Percentiles rank a stretch among this genome's conserved stretches.
These are phyloP conservation scores for Onthophagus sagittarius DNA, from an alignment of 2,888 invertebrate genomes.

Conservation along the genomic window DNA sequence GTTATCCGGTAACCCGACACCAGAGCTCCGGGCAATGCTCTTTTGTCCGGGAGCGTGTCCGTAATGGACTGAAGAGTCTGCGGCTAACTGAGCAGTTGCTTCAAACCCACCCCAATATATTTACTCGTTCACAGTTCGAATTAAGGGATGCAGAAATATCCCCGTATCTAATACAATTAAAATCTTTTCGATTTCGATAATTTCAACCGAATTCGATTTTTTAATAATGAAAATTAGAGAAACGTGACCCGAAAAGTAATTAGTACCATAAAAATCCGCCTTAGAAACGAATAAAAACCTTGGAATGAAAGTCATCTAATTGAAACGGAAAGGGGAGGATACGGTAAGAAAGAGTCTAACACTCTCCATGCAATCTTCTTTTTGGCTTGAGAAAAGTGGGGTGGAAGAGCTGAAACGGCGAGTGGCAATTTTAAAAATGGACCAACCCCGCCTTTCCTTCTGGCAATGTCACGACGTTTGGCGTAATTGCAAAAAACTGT, in stretches of 20 bases:
- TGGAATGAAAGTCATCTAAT: constrained; percentile 46
- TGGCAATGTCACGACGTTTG: constrained; percentile 29
- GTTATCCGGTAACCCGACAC: constrained; percentile 45
- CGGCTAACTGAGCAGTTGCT: constrained; percentile 2
- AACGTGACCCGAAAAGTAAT: constrained; percentile 50
- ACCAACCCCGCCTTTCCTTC: constrained; percentile 25
- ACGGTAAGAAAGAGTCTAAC: constrained; percentile 40
- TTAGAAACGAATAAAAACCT: constrained; percentile 41
- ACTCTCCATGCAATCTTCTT: constrained; percentile 30
- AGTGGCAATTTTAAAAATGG: constrained; percentile 49
- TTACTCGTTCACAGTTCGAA: background rate
- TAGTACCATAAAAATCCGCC: constrained; percentile 51
- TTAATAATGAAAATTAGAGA: background rate
- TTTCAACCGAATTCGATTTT: background rate
- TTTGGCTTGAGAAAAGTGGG: constrained; percentile 32
- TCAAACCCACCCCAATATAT: background rate
- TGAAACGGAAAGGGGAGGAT: constrained; percentile 36
- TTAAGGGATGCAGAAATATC: background rate
- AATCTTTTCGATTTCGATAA: background rate
- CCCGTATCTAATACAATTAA: too few relatives aligned
- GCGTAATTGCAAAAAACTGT: constrained; percentile 48
- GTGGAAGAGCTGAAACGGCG: constrained; percentile 25
- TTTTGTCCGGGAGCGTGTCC: constrained; percentile 42
- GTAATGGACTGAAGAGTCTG: constrained; percentile 40
- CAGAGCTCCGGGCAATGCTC: constrained; percentile 37